Base-by-base conservation (phyloP, 1,140 invertebrate genomes). In the Diabrotica undecimpunctata region DNA sequence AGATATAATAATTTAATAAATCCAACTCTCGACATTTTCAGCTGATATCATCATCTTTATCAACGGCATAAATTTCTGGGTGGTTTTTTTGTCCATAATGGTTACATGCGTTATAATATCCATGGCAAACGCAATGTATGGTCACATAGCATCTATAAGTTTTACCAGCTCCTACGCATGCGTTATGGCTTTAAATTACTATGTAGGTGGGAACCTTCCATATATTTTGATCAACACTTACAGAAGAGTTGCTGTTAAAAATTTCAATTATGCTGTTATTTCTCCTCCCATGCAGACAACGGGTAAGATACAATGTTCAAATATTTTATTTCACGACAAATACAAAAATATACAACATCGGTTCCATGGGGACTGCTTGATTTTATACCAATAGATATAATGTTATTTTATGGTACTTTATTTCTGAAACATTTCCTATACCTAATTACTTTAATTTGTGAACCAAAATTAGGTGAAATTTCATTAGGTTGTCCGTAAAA, bases 171-270 rank as follows among this genome's bases (percentile, higher is more conserved):
- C 85, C n/a, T 90, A 86, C 73, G 78, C 84, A 8, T 71, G 84
- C 10, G 77, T 90, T 13, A 75, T 86, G 56, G 78, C 86, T 35
- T 74, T 90, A 8, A 89, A 89, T 77, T 85, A 86, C 70, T 89
- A 84, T 68, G 61, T 84, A 63, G 86, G 86, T 7, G 84, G 84
- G 10, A 85, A 83, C 77, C 75, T 92, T 51, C 88, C 87, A 72
- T 91, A 88, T 72, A 88, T 91, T 52, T 66, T 90, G 1, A 81
- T 91, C 9, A 91, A 91, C 72, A 79, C 82, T 0, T 73, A 90
- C 7, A 78, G 88, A 68, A 79, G 89, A 62, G 81, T 83, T 6
- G 83, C 82, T 0, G 82, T 87, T 11, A 62, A 77, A 0, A 77
- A 81, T 54, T 92, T 90, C 72, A 80, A 83, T 50, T 75, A 79